A percentile compares a stretch with the other conserved stretches of the same genome.
Evolutionary conservation across 2,888 invertebrate species (phyloP).

Genomic region (Hedya salicella): DNA sequence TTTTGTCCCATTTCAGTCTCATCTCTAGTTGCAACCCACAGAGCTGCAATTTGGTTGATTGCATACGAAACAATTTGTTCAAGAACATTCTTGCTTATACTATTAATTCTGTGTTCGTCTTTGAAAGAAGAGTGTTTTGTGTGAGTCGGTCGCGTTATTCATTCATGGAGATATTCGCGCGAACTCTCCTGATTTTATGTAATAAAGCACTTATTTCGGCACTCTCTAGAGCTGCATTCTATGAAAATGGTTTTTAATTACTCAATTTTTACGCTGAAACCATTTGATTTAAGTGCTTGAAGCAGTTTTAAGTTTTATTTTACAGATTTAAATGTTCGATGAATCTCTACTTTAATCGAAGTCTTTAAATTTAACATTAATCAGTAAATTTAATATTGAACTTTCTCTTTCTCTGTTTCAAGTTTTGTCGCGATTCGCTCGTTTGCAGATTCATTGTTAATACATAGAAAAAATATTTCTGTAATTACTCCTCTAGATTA

Average conservation of each 20-base stretch:
- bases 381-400: too few species aligned
- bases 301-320: not conserved
- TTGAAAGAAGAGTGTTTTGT: conserved; percentile 30
- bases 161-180: conserved; percentile 21
- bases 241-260: conserved; percentile 36
- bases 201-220: conserved; percentile 27
- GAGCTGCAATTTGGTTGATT: conserved; percentile 14
- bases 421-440: too few species aligned
- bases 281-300: conserved; percentile 13
- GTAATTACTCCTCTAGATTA: too few species aligned
- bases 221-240: conserved; percentile 18
- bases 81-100: conserved; percentile 31
- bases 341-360: not conserved
- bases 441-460: too few species aligned
- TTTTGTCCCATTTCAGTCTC: conserved; percentile 13
- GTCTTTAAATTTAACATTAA: not conserved
- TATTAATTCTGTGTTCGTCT: conserved; percentile 33
- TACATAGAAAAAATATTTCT: too few species aligned
- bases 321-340: not conserved
- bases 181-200: conserved; percentile 20
- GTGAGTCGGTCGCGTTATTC: conserved; percentile 6
- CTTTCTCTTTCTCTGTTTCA: too few species aligned
- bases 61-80: conserved; percentile 18
- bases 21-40: conserved; percentile 6
- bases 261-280: conserved; percentile 3